Conservation (phyloP, 2,113 vertebrate species). For the Oenanthe melanoleuca region DNA sequence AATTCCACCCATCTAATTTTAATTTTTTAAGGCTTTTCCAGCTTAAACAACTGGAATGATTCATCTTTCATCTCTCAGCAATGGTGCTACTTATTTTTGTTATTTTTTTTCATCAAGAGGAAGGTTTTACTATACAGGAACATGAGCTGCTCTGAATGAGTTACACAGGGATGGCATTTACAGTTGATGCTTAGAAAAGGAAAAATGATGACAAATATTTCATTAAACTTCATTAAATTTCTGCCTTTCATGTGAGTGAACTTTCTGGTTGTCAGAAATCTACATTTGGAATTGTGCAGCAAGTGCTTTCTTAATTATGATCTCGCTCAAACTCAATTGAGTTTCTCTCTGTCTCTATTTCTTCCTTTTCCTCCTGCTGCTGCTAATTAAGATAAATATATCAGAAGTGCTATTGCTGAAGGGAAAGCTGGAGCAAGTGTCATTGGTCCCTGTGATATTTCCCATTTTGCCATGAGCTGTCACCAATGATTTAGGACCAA, state of each 20-base stretch:
- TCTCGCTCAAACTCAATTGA: slow-evolving; percentile 26
- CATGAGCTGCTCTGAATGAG: background rate
- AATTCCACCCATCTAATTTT: background rate
- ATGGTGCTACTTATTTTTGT: background rate
- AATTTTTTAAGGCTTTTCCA: background rate
- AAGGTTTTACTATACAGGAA: background rate
- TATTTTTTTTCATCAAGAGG: background rate
- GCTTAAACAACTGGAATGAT: background rate
- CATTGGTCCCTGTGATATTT: slow-evolving; percentile 41
- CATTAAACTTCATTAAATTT: background rate
- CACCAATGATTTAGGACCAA: slow-evolving; percentile 57
- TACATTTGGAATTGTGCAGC: background rate
- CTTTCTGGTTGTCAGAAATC: slow-evolving; percentile 4
- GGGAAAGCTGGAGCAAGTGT: slow-evolving; percentile 52
- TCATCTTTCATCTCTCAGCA: background rate
- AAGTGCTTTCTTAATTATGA: slow-evolving; percentile 44
- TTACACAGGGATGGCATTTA: background rate
- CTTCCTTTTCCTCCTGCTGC: slow-evolving; percentile 28
- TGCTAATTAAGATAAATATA: slow-evolving; percentile 70
- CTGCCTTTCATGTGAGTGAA: slow-evolving; percentile 9
- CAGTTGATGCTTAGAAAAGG: background rate
- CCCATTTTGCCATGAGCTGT: slow-evolving; percentile 53
- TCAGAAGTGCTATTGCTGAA: slow-evolving; percentile 58
- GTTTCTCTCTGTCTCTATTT: slow-evolving; percentile 44
- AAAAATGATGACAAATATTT: background rate